Evolutionary conservation across 2,888 invertebrate genomes (phyloP).

Genomic region (Microctonus aethiopoides): DNA sequence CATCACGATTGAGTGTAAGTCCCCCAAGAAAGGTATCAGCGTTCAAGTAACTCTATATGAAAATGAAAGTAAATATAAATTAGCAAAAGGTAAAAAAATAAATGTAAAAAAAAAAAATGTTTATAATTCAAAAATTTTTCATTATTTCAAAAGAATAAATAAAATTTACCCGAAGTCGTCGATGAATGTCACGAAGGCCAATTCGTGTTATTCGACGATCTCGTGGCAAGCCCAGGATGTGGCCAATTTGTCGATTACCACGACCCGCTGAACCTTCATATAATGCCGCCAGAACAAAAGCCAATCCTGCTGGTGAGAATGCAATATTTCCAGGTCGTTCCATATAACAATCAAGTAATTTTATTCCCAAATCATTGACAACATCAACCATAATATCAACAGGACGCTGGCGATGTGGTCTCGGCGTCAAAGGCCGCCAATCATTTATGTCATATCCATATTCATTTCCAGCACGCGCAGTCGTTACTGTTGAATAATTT

Average conservation of each 20-base stretch:
- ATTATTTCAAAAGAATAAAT: neutral
- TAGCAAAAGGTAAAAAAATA: constrained; percentile 14
- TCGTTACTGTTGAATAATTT: constrained; percentile 10
- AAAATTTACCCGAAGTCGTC: constrained; percentile 79
- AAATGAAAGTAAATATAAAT: constrained; percentile 47
- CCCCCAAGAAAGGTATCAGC: constrained; percentile 87
- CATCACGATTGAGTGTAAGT: constrained; percentile 81
- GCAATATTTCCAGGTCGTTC: constrained; percentile 74
- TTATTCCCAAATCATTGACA: constrained; percentile 77
- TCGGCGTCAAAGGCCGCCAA: constrained; percentile 42
- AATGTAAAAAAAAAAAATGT: constrained; percentile 21
- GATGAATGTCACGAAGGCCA: constrained; percentile 85
- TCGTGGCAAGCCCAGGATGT: constrained; percentile 77
- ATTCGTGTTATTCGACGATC: constrained; percentile 80
- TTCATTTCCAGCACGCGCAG: neutral
- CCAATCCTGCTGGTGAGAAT: constrained; percentile 85
- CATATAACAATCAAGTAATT: constrained; percentile 60
- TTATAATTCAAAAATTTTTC: neutral
- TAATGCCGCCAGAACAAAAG: constrained; percentile 82
- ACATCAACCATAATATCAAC: constrained; percentile 83
- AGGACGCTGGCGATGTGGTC: constrained; percentile 64
- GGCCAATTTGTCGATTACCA: constrained; percentile 78
- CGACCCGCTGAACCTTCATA: constrained; percentile 83
- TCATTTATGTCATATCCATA: constrained; percentile 37
- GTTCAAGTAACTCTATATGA: constrained; percentile 81